Percentiles rank a stretch among this genome's conserved stretches.
These are phyloP conservation scores for Conomelus anceps DNA, from an alignment of 2,888 invertebrate genomes.

Conservation along the genomic window DNA sequence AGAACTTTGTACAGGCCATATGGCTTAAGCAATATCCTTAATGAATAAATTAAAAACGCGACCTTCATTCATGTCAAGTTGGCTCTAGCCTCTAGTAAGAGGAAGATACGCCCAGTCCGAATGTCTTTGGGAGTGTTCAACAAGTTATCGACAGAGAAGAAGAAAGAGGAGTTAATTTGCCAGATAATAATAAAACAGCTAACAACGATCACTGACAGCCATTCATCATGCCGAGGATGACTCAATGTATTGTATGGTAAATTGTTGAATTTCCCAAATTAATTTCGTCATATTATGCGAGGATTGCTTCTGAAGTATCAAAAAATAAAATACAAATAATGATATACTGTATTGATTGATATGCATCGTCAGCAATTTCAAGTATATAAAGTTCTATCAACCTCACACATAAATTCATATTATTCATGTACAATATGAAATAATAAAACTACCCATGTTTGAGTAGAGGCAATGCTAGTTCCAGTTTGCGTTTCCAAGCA, in stretches of 20 bases:
- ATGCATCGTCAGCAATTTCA: too few species aligned
- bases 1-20: not conserved
- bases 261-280: not conserved
- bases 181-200: not conserved
- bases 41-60: not conserved
- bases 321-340: too few species aligned
- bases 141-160: not conserved
- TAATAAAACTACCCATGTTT: too few species aligned
- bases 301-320: not conserved
- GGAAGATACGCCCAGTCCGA: not conserved
- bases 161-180: not conserved
- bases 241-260: not conserved
- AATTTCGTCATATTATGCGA: too few species aligned
- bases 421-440: too few species aligned
- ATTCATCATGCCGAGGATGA: not conserved
- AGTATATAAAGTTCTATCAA: too few species aligned
- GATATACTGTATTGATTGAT: too few species aligned
- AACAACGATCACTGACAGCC: not conserved
- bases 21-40: not conserved
- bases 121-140: not conserved
- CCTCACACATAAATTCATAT: too few species aligned
- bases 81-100: not conserved
- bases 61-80: not conserved
- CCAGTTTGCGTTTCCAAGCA: too few species aligned
- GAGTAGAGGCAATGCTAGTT: too few species aligned